Percentiles rank a stretch among this genome's conserved stretches.
Evolutionary conservation across 2,113 vertebrate species (phyloP).

Genomic region (Helogale parvula): DNA sequence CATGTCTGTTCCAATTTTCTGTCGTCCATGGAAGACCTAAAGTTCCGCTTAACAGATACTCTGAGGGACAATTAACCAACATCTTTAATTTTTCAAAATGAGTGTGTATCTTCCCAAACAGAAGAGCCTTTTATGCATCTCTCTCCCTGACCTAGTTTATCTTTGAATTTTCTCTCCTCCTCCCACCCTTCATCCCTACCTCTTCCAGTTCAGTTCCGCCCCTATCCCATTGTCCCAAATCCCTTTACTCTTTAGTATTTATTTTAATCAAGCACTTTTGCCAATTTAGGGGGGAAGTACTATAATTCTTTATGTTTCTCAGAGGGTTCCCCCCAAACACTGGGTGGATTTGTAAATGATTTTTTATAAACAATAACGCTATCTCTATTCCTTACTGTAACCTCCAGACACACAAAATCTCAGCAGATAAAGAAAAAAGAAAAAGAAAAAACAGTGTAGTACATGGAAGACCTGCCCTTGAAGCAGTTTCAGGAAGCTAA

Average conservation of each 20-base stretch:
- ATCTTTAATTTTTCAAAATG: background rate
- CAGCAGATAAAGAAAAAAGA: background rate
- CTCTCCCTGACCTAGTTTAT: background rate
- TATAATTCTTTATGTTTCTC: background rate
- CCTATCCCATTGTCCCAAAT: background rate
- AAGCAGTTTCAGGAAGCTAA: background rate
- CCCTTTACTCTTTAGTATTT: background rate
- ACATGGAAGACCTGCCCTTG: background rate
- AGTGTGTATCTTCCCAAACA: background rate
- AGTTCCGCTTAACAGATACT: background rate
- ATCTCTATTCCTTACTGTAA: background rate
- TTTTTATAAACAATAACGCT: background rate
- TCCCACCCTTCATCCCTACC: too few species aligned
- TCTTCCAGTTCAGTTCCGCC: background rate
- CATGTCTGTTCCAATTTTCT: background rate
- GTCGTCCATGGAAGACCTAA: background rate
- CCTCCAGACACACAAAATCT: background rate
- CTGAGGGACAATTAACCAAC: background rate
- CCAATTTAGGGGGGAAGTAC: background rate
- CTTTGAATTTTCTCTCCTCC: background rate
- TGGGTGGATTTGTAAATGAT: background rate
- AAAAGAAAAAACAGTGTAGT: background rate
- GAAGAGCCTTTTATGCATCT: background rate
- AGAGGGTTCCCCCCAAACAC: background rate
- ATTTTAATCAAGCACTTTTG: background rate